A percentile compares a stretch with the other conserved stretches of the same genome.
Conservation (phyloP, 2,113 vertebrate genomes). For the Steatornis caripensis region DNA sequence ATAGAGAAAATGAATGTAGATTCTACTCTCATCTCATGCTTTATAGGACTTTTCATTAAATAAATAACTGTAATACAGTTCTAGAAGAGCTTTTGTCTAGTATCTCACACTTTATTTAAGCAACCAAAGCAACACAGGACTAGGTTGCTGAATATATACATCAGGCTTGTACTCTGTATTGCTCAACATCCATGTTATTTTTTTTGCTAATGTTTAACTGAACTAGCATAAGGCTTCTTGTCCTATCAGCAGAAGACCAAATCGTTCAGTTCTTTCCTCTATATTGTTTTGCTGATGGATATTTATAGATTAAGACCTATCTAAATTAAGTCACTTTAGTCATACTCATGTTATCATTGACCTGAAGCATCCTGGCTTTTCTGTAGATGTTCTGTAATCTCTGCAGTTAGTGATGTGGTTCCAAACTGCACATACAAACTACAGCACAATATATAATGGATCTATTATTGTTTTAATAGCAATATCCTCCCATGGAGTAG, state of each 20-base stretch:
- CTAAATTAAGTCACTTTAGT: constrained; percentile 2
- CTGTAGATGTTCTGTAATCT: not conserved
- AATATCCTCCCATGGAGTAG: not conserved
- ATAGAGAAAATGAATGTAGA: not conserved
- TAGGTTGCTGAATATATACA: not conserved
- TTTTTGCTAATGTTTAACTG: not conserved
- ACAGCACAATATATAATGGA: not conserved
- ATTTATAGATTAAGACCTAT: not conserved
- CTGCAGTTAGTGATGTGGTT: not conserved
- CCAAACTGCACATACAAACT: not conserved
- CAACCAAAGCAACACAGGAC: not conserved
- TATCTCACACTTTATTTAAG: not conserved
- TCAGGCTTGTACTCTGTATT: not conserved
- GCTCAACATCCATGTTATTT: not conserved
- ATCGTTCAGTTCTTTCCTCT: not conserved
- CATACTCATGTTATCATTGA: not conserved
- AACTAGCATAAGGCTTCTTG: not conserved
- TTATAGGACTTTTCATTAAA: not conserved
- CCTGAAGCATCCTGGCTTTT: not conserved
- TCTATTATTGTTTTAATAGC: not conserved
- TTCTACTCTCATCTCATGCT: not conserved
- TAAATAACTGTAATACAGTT: not conserved
- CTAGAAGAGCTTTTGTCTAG: not conserved
- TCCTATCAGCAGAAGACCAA: not conserved
- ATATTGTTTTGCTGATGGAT: not conserved